A percentile compares a stretch with the other conserved stretches of the same genome.
Evolutionary conservation across 2,888 invertebrate species (phyloP).

Genomic region (Philaethria dido): DNA sequence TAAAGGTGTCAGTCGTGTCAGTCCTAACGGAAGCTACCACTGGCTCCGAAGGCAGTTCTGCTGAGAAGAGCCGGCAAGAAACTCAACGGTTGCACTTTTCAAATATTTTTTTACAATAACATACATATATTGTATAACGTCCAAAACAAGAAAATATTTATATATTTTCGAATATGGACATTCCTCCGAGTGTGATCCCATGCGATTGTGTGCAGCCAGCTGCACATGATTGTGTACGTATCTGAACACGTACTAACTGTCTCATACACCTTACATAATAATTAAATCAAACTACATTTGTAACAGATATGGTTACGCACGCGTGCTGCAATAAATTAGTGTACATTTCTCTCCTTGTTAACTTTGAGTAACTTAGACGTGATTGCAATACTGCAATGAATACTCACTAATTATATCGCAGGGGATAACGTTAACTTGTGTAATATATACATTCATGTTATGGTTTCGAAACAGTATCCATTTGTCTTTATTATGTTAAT

Average conservation of each 20-base stretch:
- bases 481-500: neutral
- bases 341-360: slow-evolving; percentile 51
- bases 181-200: too few relatives aligned
- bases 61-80: too few relatives aligned
- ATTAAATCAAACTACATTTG: slow-evolving; percentile 18
- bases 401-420: slow-evolving; percentile 39
- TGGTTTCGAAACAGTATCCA: neutral
- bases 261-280: slow-evolving; percentile 8
- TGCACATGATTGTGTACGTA: too few relatives aligned
- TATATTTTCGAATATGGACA: too few relatives aligned
- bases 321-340: slow-evolving; percentile 58
- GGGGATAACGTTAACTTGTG: neutral
- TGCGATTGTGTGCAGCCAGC: neutral
- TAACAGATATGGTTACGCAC: slow-evolving; percentile 48
- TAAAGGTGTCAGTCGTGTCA: too few relatives aligned
- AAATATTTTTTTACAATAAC: too few relatives aligned
- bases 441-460: neutral
- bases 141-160: too few relatives aligned
- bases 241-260: neutral
- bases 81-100: too few relatives aligned
- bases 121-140: too few relatives aligned
- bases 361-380: slow-evolving; percentile 45
- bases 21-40: too few relatives aligned
- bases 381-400: slow-evolving; percentile 43
- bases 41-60: too few relatives aligned